These are phyloP conservation scores for Borostomias antarcticus DNA, from an alignment of 2,797 vertebrate genomes.

Conservation along the genomic window DNA sequence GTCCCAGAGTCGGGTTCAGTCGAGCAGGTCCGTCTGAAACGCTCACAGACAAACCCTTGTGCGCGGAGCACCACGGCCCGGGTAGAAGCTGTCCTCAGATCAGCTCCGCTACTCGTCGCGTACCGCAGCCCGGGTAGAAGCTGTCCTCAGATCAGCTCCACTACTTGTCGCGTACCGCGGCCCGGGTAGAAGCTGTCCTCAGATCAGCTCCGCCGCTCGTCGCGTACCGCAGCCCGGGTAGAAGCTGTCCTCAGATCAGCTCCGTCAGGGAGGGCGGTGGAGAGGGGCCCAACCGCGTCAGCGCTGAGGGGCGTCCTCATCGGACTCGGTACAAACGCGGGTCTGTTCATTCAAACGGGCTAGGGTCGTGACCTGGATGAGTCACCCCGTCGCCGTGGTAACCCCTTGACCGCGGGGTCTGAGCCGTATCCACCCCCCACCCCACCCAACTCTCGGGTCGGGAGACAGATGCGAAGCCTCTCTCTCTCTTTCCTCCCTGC, in stretches of 20 bases:
- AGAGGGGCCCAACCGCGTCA: neutral
- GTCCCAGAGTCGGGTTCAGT: neutral
- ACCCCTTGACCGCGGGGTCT: constrained; percentile 52
- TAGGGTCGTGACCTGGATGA: constrained; percentile 56
- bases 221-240: constrained; percentile 26
- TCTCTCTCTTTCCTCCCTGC: constrained; percentile 15
- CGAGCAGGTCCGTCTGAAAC: neutral
- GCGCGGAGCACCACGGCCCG: constrained; percentile 33
- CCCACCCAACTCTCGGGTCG: constrained; percentile 17
- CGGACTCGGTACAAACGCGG: constrained; percentile 37
- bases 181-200: neutral
- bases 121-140: too few species aligned
- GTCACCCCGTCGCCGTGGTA: constrained; percentile 54
- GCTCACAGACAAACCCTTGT: constrained; percentile 47
- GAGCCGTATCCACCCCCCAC: constrained; percentile 28
- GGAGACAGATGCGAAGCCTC: too few species aligned
- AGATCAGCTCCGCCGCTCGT: constrained; percentile 22
- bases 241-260: neutral
- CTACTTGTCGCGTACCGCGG: too few species aligned
- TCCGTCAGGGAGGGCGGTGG: constrained; percentile 6
- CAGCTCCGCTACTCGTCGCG: constrained; percentile 15
- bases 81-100: constrained; percentile 10
- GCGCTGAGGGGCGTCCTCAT: neutral
- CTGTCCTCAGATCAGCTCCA: too few species aligned
- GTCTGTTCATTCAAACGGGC: constrained; percentile 46